Evolutionary conservation across 1,140 invertebrate genomes (phyloP).

Genomic region (Anadara kagoshimensis): DNA sequence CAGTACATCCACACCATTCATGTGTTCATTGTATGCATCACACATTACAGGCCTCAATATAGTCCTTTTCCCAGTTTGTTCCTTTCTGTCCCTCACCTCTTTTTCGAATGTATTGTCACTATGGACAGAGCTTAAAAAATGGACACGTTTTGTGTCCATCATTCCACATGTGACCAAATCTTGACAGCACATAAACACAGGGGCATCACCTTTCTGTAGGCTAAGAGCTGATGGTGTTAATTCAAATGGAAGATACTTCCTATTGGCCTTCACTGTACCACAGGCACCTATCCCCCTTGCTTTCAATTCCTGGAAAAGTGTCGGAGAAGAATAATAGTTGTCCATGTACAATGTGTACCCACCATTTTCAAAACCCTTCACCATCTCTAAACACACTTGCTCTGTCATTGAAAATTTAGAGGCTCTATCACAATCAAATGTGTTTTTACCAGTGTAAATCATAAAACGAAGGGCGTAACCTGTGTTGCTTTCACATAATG

Average conservation of each 20-base stretch:
- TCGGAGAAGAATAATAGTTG: background rate
- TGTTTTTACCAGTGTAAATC: background rate
- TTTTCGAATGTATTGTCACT: background rate
- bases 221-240: background rate
- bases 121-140: background rate
- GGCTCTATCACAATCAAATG: background rate
- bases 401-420: background rate
- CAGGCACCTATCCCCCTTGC: background rate
- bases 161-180: background rate
- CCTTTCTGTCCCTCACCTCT: background rate
- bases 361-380: background rate
- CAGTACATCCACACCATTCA: background rate
- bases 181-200: background rate
- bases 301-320: background rate
- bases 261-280: slow-evolving; percentile 12
- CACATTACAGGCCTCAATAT: background rate
- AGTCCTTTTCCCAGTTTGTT: background rate
- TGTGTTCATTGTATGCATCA: background rate
- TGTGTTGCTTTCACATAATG: slow-evolving; percentile 29
- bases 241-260: background rate
- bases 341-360: slow-evolving; percentile 18
- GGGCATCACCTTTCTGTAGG: background rate
- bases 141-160: background rate
- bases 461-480: slow-evolving; percentile 34
- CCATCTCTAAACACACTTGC: background rate